Base-by-base conservation (phyloP, 1,140 invertebrate species). In the Anoplolepis gracilipes region DNA sequence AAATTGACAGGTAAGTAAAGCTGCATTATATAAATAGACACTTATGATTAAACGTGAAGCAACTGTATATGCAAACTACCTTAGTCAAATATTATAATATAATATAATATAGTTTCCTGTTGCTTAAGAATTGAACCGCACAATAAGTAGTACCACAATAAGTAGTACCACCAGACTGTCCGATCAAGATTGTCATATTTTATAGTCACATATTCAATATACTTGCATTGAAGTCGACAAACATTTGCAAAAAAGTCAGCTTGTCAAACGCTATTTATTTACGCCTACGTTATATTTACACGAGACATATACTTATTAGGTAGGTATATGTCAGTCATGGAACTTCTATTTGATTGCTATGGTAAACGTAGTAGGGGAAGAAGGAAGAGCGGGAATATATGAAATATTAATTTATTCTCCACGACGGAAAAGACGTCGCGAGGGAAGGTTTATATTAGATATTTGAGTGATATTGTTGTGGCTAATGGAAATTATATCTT, bases 1-100 rank as follows among this genome's bases (percentile, higher is more conserved):
- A 73, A 49, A 73, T 55, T 57, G 16, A 36, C 13, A 59, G 22
- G 53, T 75, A 76, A 76, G 33, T 76, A 10, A 76, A 76, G 55
- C 2, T 55, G 6, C 22, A 19, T 33, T 72, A 8, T 33, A 19
- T 19, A 72, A 19, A 11, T 13, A 16, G 13, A 46, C 4, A 13
- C 16, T 46, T 46, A 46, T 46, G 3, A 16, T 16, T 0, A 16
- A 46, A 46, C 13, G 4, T 13, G 2, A 46, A 46, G 13, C 11
- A 42, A 3, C 4, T 16, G 4, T 16, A 49, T 49, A 49, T 49
- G 4, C 16, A 72, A 72, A 57, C 16, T n/a, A 25, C n/a, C 57
- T 19, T 73, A n/a, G 0, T 6, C 1, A 10, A 33, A 73, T 10
- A 36, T 73, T 25, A 25, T 49, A 49, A 36, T 22, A 10, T n/a